Percentiles rank a stretch among this genome's conserved stretches.
phyloP scores from a whole-genome alignment of 2,797 vertebrate species.

The Sebastes elongatus region DNA sequence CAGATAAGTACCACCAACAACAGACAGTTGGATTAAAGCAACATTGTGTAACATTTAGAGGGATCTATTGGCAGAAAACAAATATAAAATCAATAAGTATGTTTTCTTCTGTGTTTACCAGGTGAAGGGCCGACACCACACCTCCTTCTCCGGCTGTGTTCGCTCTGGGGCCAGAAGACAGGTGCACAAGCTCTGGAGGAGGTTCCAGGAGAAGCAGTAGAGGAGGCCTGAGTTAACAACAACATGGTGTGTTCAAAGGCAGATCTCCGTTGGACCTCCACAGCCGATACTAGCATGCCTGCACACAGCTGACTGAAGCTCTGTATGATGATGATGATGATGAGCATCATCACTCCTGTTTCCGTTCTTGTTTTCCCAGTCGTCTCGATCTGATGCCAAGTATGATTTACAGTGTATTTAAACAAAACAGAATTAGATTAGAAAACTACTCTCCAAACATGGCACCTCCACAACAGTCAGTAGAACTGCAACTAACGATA shows the following conservation, averaged over 20 bases:
- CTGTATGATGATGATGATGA: constrained; percentile 12
- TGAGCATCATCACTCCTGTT: neutral
- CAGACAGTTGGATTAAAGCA: neutral
- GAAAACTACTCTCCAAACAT: neutral
- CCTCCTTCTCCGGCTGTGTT: constrained; percentile 67
- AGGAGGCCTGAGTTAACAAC: neutral
- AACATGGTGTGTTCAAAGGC: neutral
- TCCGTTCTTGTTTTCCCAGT: neutral
- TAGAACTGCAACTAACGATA: neutral
- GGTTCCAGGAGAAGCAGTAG: constrained; percentile 51
- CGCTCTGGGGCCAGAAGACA: constrained; percentile 57
- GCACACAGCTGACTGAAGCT: constrained; percentile 12
- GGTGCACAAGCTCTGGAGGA: constrained; percentile 61
- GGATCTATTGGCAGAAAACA: too few relatives aligned
- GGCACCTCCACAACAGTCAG: neutral
- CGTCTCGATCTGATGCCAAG: neutral
- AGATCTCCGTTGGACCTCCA: neutral
- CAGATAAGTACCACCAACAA: constrained; percentile 79
- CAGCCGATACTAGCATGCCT: constrained; percentile 32
- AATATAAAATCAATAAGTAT: neutral
- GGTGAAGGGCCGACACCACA: constrained; percentile 66
- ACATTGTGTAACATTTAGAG: too few relatives aligned
- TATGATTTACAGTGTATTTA: neutral
- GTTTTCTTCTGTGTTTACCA: constrained; percentile 58
- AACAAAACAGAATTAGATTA: neutral